Evolutionary conservation across 2,888 invertebrate genomes (phyloP), one percentile per base, ranked within the genome.

Genomic region (Tupiocoris notatus): DNA sequence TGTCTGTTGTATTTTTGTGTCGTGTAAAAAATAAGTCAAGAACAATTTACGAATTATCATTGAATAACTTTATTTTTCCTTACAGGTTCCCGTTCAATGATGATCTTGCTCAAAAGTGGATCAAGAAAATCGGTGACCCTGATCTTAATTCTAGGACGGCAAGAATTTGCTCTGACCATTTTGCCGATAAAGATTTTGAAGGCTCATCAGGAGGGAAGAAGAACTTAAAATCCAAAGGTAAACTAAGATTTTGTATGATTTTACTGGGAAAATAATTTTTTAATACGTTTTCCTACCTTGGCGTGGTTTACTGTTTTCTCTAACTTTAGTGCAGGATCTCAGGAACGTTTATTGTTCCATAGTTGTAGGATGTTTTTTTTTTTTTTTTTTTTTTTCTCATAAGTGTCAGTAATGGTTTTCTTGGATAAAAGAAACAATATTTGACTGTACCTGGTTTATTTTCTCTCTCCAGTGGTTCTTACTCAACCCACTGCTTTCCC

Each of bases 191-290:
- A 9, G 67, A 67, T 59, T 76, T 76, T n/a, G 76, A 65, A 17
- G 67, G 61, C 1, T 68, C 76, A 16, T 17, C 18, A 3, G 67
- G 68, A 16, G 67, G 68, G 16, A 68, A 62, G 58, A 67, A 62
- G 59, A 70, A 39, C 56, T 68, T 76, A 61, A 76, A 76, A 23
- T 68, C 76, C 16, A 76, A 70, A 76, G 76, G 76, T 76, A 16
- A 54, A 73, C n/a, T n/a, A n/a, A n/a, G n/a, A n/a, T n/a, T 39
- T 39, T 39, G 39, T 39, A 7, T 39, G 3, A 39, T 39, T 39
- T 7, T 39, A 39, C 3, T 39, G 6, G 39, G 39, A 39, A 39
- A 39, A 39, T 39, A 39, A 7, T 39, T 39, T 39, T 39, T 3
- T 12, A 39, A 7, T 39, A 39, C 39, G 3, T 39, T 3, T 12